Conservation (phyloP, 2,113 vertebrate species). For the Ceuthmochares aereus region DNA sequence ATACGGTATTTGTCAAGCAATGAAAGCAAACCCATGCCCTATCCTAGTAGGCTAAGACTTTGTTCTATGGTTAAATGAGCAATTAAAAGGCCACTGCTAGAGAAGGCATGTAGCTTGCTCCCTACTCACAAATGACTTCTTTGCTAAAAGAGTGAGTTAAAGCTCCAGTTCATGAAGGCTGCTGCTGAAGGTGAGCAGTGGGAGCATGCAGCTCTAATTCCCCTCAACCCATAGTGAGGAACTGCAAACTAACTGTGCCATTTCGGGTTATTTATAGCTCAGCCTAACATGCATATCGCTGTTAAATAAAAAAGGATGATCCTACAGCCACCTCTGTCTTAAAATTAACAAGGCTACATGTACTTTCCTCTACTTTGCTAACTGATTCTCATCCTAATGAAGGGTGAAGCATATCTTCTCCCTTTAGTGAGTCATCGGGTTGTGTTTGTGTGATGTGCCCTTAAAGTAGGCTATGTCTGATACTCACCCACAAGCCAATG, state of each 20-base stretch:
- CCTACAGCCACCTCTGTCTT: background rate
- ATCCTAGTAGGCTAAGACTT: background rate
- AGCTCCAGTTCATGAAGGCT: background rate
- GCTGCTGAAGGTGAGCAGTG: background rate
- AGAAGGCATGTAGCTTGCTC: background rate
- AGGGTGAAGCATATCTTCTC: background rate
- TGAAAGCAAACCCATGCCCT: background rate
- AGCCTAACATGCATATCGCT: background rate
- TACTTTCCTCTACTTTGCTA: background rate
- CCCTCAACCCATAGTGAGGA: background rate
- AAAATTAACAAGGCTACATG: background rate
- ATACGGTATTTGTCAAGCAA: background rate
- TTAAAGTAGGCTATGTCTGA: background rate
- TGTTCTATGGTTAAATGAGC: background rate
- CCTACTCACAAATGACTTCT: background rate
- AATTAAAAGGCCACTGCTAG: background rate
- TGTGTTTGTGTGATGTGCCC: background rate
- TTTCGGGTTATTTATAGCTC: background rate
- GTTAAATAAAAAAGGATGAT: background rate
- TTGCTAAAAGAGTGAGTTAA: background rate
- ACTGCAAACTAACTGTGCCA: accelerated
- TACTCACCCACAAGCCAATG: accelerated
- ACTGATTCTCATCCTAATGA: background rate
- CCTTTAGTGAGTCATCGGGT: accelerated
- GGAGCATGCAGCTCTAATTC: background rate